Base-by-base conservation (phyloP, 2,797 vertebrate species). In the Naso thynnoides region DNA sequence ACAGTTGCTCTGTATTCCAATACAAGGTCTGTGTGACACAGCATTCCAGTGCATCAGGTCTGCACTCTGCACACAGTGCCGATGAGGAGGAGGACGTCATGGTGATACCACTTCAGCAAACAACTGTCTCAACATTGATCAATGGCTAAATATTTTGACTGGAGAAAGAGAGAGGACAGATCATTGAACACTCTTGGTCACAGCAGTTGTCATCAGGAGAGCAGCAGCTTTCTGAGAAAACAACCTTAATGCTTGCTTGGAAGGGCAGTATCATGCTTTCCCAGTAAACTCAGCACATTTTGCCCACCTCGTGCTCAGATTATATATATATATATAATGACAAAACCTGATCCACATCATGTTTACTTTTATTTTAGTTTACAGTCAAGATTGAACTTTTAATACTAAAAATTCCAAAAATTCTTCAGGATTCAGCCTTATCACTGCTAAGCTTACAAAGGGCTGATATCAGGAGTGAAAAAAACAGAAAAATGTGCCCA, bases 1-100 rank as follows among this genome's bases (percentile, higher is more conserved):
- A 81, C 73, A 75, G 69, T 68, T 55, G 55, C 76, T 83, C 78
- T 86, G 80, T 87, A 52, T 68, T 73, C 47, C 50, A 60, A 71
- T 24, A 48, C 4, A 3, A 57, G 38, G 50, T 50, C 33, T 58
- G 29, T 70, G 75, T 55, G 64, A 50, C 68, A 73, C 33, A 38
- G 68, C 52, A 70, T 68, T 65, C 33, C 70, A 62, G 68, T 38
- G 58, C 62, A 68, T 68, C 42, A 54, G 68, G 24, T 60, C 47
- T 63, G 33, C 23, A 26, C 61, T 60, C 47, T 63, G 33, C 23
- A 26, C 61, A 67, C 49, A 56, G 19, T 14, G 8, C 15, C 49
- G 41, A 9, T 19, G 57, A 72, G 24, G 23, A 80, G 44, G 26
- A 76, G 41, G 39, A 42, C 16, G 10, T 48, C 33, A 13, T 36